phyloP scores from a whole-genome alignment of 2,888 invertebrate genomes.

The Sarcophaga carnaria region DNA sequence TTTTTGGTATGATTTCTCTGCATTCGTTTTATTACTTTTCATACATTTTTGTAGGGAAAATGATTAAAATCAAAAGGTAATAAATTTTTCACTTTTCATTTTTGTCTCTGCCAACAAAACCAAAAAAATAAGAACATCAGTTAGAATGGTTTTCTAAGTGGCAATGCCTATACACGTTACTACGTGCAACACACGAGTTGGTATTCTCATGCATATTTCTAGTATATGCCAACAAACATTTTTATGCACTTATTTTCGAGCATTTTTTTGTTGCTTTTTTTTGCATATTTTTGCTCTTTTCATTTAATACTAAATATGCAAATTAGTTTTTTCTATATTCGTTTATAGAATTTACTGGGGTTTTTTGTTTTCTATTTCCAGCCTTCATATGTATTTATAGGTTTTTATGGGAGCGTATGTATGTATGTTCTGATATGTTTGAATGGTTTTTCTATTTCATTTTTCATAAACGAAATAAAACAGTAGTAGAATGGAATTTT shows the following conservation, averaged over 20 bases:
- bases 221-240: too few species aligned
- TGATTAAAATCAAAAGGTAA: conserved; percentile 69
- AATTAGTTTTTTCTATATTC: conserved; percentile 62
- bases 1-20: neutral
- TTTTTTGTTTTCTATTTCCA: neutral
- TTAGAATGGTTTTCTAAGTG: too few species aligned
- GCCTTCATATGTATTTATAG: neutral
- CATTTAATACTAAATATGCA: conserved; percentile 61
- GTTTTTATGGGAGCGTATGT: neutral
- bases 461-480: neutral
- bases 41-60: conserved; percentile 59
- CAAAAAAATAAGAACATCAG: too few species aligned
- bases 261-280: too few species aligned
- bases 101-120: conserved; percentile 38
- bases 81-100: conserved; percentile 67
- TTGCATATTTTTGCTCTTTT: conserved; percentile 23
- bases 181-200: too few species aligned
- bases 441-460: neutral
- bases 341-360: conserved; percentile 1
- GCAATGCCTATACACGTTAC: too few species aligned
- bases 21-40: conserved; percentile 58
- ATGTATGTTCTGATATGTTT: neutral
- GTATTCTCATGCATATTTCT: too few species aligned
- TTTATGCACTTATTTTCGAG: too few species aligned
- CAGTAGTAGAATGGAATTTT: conserved; percentile 14